Conservation (phyloP, 2,797 vertebrate species). For the Lacerta bilineata region DNA sequence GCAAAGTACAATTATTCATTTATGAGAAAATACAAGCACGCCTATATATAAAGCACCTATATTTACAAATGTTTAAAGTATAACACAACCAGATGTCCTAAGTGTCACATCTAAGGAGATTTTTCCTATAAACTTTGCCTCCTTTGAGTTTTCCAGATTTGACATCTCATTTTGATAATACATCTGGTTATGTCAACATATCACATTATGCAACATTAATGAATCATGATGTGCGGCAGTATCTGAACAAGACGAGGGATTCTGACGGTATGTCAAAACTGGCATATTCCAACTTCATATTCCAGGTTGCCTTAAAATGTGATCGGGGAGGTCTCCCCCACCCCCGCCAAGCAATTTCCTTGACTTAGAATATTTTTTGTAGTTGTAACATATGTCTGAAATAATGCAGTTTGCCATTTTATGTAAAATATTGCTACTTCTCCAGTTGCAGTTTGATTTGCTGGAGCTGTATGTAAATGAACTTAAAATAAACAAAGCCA, state of each 20-base stretch:
- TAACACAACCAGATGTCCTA: slow-evolving; percentile 60
- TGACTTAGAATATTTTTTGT: slow-evolving; percentile 1
- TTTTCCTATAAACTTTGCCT: slow-evolving; percentile 65
- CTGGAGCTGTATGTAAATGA: slow-evolving; percentile 22
- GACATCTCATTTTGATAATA: slow-evolving; percentile 73
- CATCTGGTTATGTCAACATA: slow-evolving; percentile 68
- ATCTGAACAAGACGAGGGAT: slow-evolving; percentile 65
- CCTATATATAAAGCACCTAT: background rate
- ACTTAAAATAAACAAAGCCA: slow-evolving; percentile 30
- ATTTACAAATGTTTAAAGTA: slow-evolving; percentile 41
- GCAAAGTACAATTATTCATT: background rate
- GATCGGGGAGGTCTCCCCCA: slow-evolving; percentile 44
- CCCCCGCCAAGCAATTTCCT: slow-evolving; percentile 15
- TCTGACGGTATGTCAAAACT: slow-evolving; percentile 66
- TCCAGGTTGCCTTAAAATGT: slow-evolving; percentile 56
- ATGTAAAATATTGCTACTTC: slow-evolving; percentile 20
- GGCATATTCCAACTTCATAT: slow-evolving; percentile 58
- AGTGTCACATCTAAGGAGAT: slow-evolving; percentile 56
- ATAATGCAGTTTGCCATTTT: slow-evolving; percentile 46
- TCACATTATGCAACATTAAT: slow-evolving; percentile 71
- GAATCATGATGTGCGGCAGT: slow-evolving; percentile 59
- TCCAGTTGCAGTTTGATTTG: slow-evolving; percentile 1
- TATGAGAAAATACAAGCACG: background rate
- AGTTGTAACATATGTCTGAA: slow-evolving; percentile 28
- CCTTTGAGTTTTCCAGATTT: slow-evolving; percentile 66